Evolutionary conservation across 2,888 invertebrate genomes (phyloP), one percentile per base, ranked within the genome.

Genomic region (Girardia tigrina): DNA sequence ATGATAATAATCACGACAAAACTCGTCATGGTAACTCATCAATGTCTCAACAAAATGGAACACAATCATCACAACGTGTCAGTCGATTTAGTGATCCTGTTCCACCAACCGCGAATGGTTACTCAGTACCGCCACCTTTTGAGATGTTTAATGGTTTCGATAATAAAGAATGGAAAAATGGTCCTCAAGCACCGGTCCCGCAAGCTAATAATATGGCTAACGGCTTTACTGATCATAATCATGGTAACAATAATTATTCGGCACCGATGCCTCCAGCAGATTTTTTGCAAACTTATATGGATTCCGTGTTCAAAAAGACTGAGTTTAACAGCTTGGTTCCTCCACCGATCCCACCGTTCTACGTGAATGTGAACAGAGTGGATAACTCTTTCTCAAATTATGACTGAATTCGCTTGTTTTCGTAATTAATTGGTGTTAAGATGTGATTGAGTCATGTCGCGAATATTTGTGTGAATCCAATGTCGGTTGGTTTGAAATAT

Each of bases 11-110:
- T 56, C n/a, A 12, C 23, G 56, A 8, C 23, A 4, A 56, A 56
- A 6, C 56, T 56, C n/a, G 20, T 56, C n/a, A 56, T 23, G n/a
- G 4, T 4, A 56, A n/a, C 36, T 36, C 36, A 8, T n/a, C 56
- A 56, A 23, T 56, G n/a, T 56, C 56, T 12, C 56, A 56, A 23
- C 6, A 6, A 56, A 56, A 56, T n/a, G 56, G 56, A 16, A 56
- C 56, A 8, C n/a, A n/a, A n/a, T n/a, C n/a, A n/a, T n/a, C 56
- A 16, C 56, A 16, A 2, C n/a, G 56, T 20, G 56, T 16, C 56
- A 56, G 56, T 56, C n/a, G 56, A 56, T 56, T 56, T 56, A 23
- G 56, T 56, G 56, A 56, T 56, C 56, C 20, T 56, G 56, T 56
- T 56, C 4, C 56, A 8, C 56, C 4, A 16, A 6, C n/a, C 4